A percentile compares a stretch with the other conserved stretches of the same genome.
phyloP scores from a whole-genome alignment of 2,888 invertebrate species.

The Philereme transversata region DNA sequence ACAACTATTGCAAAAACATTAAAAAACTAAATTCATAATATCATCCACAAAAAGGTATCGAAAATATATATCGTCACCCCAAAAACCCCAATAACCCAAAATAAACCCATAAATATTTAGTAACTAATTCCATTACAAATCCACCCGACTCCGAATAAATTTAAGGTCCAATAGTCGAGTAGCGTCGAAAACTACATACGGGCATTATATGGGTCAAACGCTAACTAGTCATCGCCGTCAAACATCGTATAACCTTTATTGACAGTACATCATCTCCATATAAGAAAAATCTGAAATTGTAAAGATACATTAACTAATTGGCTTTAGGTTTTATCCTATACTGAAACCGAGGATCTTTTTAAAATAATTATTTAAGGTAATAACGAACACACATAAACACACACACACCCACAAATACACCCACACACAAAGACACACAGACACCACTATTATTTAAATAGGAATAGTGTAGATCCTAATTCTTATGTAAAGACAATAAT shows the following conservation, averaged over 20 bases:
- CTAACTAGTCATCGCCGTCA: slow-evolving; percentile 17
- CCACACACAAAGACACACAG: too few relatives aligned
- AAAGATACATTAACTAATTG: too few relatives aligned
- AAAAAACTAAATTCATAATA: not conserved
- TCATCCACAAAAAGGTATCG: slow-evolving; percentile 1
- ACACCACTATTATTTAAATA: too few relatives aligned
- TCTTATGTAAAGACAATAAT: too few relatives aligned
- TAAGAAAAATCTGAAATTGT: too few relatives aligned
- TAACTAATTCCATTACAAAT: slow-evolving; percentile 22
- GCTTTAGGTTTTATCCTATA: too few relatives aligned
- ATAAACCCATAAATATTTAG: slow-evolving; percentile 23
- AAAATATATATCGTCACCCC: slow-evolving; percentile 1
- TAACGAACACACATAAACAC: too few relatives aligned
- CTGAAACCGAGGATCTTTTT: too few relatives aligned
- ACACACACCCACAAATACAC: too few relatives aligned
- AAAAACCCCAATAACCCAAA: not conserved
- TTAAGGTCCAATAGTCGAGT: slow-evolving; percentile 6
- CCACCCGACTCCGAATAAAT: slow-evolving; percentile 12
- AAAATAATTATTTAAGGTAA: too few relatives aligned
- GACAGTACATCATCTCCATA: slow-evolving; percentile 1
- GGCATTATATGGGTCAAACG: slow-evolving; percentile 23
- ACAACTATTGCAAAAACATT: not conserved
- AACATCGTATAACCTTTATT: slow-evolving; percentile 9
- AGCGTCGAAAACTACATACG: not conserved
- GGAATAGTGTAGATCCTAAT: too few relatives aligned